Conservation (phyloP, 2,888 invertebrate species). For the Augochlorella aurata region DNA sequence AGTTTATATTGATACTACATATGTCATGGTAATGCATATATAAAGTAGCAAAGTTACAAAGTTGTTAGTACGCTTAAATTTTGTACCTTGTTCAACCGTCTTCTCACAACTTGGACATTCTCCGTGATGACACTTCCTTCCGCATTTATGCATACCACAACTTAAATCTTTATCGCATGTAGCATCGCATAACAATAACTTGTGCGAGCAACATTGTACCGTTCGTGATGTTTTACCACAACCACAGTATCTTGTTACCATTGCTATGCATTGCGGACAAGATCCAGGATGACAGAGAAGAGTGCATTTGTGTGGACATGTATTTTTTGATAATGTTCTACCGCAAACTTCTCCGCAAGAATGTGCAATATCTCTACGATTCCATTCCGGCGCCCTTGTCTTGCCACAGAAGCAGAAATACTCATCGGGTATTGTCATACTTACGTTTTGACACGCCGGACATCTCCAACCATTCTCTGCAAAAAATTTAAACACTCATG, state of each 20-base stretch:
- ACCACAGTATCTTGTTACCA: conserved; percentile 88
- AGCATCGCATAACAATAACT: conserved; percentile 88
- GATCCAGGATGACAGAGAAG: conserved; percentile 94
- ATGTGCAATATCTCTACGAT: conserved; percentile 91
- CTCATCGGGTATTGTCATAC: conserved; percentile 88
- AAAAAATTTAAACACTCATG: conserved; percentile 35
- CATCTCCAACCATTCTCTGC: conserved; percentile 94
- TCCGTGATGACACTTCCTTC: conserved; percentile 89
- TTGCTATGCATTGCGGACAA: conserved; percentile 93
- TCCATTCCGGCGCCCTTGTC: conserved; percentile 88
- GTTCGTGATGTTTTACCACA: conserved; percentile 89
- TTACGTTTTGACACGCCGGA: conserved; percentile 96
- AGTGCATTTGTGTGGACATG: conserved; percentile 84
- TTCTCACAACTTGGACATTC: conserved; percentile 89
- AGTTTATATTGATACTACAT: conserved; percentile 1
- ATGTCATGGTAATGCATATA: neutral
- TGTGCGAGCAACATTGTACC: conserved; percentile 89
- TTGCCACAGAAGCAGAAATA: conserved; percentile 97
- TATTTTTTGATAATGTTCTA: conserved; percentile 82
- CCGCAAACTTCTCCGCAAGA: conserved; percentile 95
- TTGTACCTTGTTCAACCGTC: conserved; percentile 86
- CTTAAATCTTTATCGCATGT: conserved; percentile 89
- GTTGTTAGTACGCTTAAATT: neutral
- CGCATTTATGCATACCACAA: conserved; percentile 91
- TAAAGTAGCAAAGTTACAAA: neutral